Evolutionary conservation across 1,140 invertebrate genomes (phyloP), one percentile per base, ranked within the genome.

Genomic region (Metopolophium dirhodum): DNA sequence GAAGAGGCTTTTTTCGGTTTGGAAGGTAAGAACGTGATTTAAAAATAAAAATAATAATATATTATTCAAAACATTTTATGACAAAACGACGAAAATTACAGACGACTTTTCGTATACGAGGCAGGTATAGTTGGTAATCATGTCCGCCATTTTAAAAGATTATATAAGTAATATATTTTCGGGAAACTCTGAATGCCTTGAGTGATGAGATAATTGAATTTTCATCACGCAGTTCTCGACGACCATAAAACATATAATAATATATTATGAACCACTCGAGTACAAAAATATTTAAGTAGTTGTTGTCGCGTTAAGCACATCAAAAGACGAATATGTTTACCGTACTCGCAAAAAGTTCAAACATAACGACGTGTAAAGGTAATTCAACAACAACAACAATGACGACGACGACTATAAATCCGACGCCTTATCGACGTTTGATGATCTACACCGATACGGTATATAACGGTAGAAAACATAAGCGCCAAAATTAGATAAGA

Each of bases 1-100:
- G 96, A 97, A 92, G 97, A 97, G 94, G 97, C 98, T 23, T 98
- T 98, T 95, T 96, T 96, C 54, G 97, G 98, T 94, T 96, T 98
- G 35, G 97, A 98, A 97, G 97, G 98, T 98, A 96, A 96, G 54
- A 89, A 51, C 0, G 37, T 23, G 9, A 22, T 49, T 86, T 82
- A 9, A 1, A 1, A 47, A 47, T 7, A 77, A 91, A 45, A 20
- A 82, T 26, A 90, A 37, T 90, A 22, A 6, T 41, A 41, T 41
- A 41, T 9, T 47, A 7, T 49, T 7, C 4, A 57, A 61, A n/a
- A 35, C 8, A 90, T 57, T 54, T 51, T 35, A 51, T 51, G 7
- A 57, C 3, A 54, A 35, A n/a, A n/a, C n/a, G 1, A 57, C n/a
- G 14, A 77, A 77, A 77, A n/a, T n/a, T 77, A 77, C 61, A 77